These are phyloP conservation scores for Datnioides undecimradiatus DNA, from an alignment of 2,113 vertebrate genomes.

Conservation along the genomic window DNA sequence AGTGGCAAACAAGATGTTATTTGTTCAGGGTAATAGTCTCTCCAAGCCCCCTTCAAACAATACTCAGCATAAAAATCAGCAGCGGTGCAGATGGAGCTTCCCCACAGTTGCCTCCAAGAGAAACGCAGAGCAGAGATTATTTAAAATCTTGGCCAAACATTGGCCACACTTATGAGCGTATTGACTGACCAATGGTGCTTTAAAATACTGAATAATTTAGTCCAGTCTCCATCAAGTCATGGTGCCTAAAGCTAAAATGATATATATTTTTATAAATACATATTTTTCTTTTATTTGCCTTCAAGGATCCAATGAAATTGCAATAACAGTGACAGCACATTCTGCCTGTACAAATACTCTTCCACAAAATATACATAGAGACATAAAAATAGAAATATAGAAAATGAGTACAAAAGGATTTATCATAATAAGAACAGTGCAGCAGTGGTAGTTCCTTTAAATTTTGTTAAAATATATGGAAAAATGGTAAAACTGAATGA, in stretches of 20 bases:
- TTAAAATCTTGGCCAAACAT: slow-evolving; percentile 16
- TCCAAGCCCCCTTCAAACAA: slow-evolving; percentile 45
- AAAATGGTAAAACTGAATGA: neutral
- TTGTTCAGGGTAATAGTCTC: slow-evolving; percentile 62
- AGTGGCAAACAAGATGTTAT: slow-evolving; percentile 58
- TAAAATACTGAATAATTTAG: slow-evolving; percentile 26
- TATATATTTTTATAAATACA: neutral
- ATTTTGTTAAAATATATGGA: neutral
- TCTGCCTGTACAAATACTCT: neutral
- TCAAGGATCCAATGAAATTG: neutral
- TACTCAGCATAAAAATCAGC: slow-evolving; percentile 41
- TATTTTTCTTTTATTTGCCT: too few relatives aligned
- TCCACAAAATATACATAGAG: neutral
- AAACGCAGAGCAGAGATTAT: slow-evolving; percentile 12
- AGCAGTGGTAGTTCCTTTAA: neutral
- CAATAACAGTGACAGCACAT: neutral
- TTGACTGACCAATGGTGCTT: slow-evolving; percentile 6
- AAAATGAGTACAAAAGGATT: too few relatives aligned
- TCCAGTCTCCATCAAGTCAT: neutral
- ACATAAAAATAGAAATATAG: neutral
- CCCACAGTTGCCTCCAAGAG: neutral
- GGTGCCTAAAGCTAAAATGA: neutral
- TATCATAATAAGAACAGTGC: too few relatives aligned
- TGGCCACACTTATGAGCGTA: neutral
- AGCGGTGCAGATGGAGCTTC: slow-evolving; percentile 21